Base-by-base conservation (phyloP, 2,113 vertebrate genomes). In the Chamaetylas fuelleborni region DNA sequence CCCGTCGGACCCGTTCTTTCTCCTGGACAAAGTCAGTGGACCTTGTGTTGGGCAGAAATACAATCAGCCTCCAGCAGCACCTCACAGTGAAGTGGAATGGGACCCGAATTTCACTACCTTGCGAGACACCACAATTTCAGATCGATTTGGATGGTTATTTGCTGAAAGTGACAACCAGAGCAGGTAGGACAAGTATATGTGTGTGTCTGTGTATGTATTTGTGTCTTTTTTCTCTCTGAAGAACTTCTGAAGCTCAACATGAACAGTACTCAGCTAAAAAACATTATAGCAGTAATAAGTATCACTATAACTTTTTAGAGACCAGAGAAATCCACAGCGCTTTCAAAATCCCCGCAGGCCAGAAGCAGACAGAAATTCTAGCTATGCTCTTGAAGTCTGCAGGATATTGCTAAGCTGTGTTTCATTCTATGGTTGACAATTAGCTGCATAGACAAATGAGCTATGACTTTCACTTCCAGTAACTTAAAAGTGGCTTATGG, bases 11-110 rank as follows among this genome's bases (percentile, higher is more conserved):
- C 38, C 99, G 98, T 64, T 99, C 99, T 92, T 99, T 99, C 98
- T 99, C 99, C 83, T 99, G 99, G 99, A 99, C 99, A 97, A 99
- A 99, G 97, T 98, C 99, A 6, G 99, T 99, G 81, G 99, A 99
- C 94, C 98, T 99, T 93, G 94, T 98, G 51, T 96, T 99, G 93
- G 98, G 97, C 1, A 97, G 96, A 29, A 91, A 98, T 97, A 98
- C 96, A 23, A 81, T 99, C 93, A 98, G 99, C 93, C 98, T 99
- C n/a, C 99, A 99, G 94, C 99, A 99, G 96, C 99, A 99, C 97
- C 98, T 99, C 72, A 98, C 99, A 1, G 99, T 99, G 73, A 98
- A 99, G 79, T 98, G 98, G 97, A 99, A 99, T 9, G 99, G 99
- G 81, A 98, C 98, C 26, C 98, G 99, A 36, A 98, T 99, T 66